phyloP scores from a whole-genome alignment of 2,113 vertebrate species.

The Cyanistes caeruleus region DNA sequence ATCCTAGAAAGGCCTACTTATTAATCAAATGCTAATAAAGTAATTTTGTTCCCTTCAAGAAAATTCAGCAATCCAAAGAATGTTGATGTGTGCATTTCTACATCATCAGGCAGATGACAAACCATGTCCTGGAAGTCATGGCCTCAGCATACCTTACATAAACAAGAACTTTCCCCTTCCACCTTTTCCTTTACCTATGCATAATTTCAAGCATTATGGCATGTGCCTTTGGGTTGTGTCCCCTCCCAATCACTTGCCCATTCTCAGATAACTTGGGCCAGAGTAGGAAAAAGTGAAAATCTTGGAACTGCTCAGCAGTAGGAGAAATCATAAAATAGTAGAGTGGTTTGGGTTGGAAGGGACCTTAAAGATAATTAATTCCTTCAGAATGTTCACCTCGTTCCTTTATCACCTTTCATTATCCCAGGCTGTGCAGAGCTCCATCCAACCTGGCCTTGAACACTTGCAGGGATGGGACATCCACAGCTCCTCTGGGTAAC shows the following conservation, averaged over 20 bases:
- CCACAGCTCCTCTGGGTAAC: not conserved
- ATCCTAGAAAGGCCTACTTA: not conserved
- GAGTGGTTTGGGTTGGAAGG: not conserved
- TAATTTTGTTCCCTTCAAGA: not conserved
- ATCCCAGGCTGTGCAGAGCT: not conserved
- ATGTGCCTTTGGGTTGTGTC: not conserved
- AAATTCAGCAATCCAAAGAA: not conserved
- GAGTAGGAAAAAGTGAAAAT: not conserved
- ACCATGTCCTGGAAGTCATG: not conserved
- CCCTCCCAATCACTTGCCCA: accelerated
- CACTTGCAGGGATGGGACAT: not conserved
- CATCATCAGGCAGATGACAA: accelerated
- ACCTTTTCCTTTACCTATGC: not conserved
- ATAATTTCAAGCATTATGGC: not conserved
- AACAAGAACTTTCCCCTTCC: accelerated
- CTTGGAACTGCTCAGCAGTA: not conserved
- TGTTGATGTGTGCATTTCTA: not conserved
- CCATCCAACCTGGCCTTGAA: not conserved
- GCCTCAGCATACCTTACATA: not conserved
- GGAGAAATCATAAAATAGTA: not conserved
- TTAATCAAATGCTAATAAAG: not conserved
- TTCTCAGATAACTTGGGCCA: accelerated
- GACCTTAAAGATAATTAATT: not conserved
- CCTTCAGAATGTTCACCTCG: accelerated
- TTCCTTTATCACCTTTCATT: not conserved